Percentiles rank a stretch among this genome's conserved stretches.
Conservation (phyloP, 2,113 vertebrate species). For the Podarcis raffonei region DNA sequence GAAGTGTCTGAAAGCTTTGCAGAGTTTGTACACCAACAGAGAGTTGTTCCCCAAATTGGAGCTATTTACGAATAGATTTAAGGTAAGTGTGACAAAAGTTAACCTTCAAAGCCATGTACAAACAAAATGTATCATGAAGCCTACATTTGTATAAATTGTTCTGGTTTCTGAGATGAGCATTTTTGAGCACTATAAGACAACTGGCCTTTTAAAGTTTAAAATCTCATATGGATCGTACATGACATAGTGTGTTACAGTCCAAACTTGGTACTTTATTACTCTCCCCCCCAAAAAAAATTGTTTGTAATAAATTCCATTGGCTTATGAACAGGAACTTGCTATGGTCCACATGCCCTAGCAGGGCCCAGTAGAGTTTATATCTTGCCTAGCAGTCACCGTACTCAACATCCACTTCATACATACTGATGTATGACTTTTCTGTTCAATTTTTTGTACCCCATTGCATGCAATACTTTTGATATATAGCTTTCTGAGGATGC, state of each 20-base stretch:
- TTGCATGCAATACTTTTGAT: fast-evolving
- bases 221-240: background rate
- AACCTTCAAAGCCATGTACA: background rate
- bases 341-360: too few relatives aligned
- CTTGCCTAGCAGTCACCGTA: too few relatives aligned
- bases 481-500: background rate
- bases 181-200: background rate
- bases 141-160: background rate
- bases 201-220: background rate
- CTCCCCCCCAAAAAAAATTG: background rate
- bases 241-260: background rate
- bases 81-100: conserved; percentile 79
- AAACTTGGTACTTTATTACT: background rate
- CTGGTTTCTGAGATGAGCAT: background rate
- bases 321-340: background rate
- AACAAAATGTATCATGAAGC: background rate
- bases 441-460: background rate
- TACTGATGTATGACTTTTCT: too few relatives aligned
- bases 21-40: conserved; percentile 97
- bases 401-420: too few relatives aligned
- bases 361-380: too few relatives aligned
- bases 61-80: conserved; percentile 98
- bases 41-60: conserved; percentile 97
- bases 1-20: conserved; percentile 98
- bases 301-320: conserved; percentile 9